phyloP scores from a whole-genome alignment of 2,888 invertebrate genomes.

The Pheosia tremula region DNA sequence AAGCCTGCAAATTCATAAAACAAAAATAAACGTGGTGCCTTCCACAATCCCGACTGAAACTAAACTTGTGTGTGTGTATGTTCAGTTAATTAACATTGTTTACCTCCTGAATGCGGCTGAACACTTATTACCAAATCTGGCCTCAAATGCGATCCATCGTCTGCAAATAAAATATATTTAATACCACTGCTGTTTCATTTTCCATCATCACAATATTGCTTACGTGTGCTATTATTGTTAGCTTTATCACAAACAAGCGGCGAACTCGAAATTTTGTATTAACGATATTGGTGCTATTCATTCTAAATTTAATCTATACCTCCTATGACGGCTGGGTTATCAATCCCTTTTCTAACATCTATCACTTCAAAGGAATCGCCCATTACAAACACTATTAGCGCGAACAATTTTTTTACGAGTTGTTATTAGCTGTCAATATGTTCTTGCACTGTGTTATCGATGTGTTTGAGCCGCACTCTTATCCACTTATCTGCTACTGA shows the following conservation, averaged over 20 bases:
- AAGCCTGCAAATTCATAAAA: conserved; percentile 85
- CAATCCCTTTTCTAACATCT: conserved; percentile 45
- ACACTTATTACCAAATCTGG: conserved; percentile 73
- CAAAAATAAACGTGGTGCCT: conserved; percentile 51
- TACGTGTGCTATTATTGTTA: conserved; percentile 2
- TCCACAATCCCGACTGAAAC: conserved; percentile 65
- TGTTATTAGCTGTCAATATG: conserved; percentile 59
- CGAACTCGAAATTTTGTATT: background rate
- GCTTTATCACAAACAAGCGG: conserved; percentile 5
- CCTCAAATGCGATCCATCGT: conserved; percentile 55
- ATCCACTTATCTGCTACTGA: conserved; percentile 59
- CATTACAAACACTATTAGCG: conserved; percentile 30
- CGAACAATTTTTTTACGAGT: conserved; percentile 27
- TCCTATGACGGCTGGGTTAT: conserved; percentile 60
- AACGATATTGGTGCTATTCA: background rate
- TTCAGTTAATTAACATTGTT: conserved; percentile 9
- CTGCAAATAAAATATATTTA: conserved; percentile 46
- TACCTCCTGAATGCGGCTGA: conserved; percentile 64
- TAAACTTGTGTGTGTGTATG: conserved; percentile 82
- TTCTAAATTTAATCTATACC: conserved; percentile 45
- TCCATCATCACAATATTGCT: background rate
- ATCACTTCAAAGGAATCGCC: conserved; percentile 26
- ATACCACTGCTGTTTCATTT: background rate
- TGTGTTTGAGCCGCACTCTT: conserved; percentile 47
- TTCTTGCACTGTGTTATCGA: conserved; percentile 56